These are phyloP conservation scores for Catocala nupta DNA, from an alignment of 2,888 invertebrate genomes.

Conservation along the genomic window DNA sequence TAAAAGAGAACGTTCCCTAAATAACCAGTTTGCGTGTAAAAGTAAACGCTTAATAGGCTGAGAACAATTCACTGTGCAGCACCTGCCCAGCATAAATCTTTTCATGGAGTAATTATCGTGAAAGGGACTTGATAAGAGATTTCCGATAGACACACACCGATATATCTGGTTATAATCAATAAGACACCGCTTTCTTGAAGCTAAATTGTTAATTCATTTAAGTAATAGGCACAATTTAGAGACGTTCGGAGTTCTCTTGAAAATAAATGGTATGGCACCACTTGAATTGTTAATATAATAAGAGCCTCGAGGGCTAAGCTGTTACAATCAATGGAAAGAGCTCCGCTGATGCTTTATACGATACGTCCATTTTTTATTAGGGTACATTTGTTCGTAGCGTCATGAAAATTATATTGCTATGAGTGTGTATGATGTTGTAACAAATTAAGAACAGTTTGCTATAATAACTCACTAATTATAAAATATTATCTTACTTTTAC, in stretches of 20 bases:
- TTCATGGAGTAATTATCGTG: conserved; percentile 34
- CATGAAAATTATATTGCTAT: neutral
- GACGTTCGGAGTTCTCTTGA: conserved; percentile 40
- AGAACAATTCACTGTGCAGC: conserved; percentile 38
- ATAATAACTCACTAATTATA: too few relatives aligned
- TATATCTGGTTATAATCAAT: conserved; percentile 43
- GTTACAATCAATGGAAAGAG: conserved; percentile 31
- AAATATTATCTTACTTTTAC: too few relatives aligned
- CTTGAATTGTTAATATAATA: conserved; percentile 49
- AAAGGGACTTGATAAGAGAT: conserved; percentile 11
- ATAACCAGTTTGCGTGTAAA: conserved; percentile 19
- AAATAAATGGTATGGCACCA: conserved; percentile 44
- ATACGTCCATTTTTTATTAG: conserved; percentile 1
- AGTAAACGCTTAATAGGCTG: conserved; percentile 30
- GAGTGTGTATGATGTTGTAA: neutral
- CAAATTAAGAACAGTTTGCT: neutral
- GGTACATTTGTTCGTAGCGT: neutral
- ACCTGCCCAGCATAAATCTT: conserved; percentile 38
- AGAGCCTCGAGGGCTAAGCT: conserved; percentile 24
- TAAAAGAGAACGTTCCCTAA: conserved; percentile 17
- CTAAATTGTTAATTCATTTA: conserved; percentile 58
- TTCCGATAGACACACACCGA: conserved; percentile 30
- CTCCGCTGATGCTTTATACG: neutral
- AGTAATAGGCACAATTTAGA: conserved; percentile 53
- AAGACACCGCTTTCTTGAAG: conserved; percentile 29